A percentile compares a stretch with the other conserved stretches of the same genome.
phyloP scores from a whole-genome alignment of 1,140 invertebrate genomes.

The Dinothrombium tinctorium region DNA sequence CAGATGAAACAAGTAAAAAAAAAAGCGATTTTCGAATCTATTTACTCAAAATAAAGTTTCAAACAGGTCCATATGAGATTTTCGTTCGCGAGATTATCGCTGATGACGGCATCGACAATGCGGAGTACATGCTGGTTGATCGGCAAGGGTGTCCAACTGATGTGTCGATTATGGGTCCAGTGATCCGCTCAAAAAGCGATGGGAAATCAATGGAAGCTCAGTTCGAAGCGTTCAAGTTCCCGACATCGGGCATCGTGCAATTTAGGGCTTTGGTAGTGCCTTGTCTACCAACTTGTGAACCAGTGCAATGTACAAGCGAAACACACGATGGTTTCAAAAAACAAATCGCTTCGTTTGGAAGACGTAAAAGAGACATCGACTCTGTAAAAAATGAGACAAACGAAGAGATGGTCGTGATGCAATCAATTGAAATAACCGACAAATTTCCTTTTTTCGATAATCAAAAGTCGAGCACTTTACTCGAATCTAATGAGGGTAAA shows the following conservation, averaged over 20 bases:
- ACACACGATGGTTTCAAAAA: neutral
- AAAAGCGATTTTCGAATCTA: neutral
- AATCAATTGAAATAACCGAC: constrained; percentile 1
- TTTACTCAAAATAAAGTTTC: neutral
- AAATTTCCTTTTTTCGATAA: neutral
- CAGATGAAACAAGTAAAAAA: constrained; percentile 29
- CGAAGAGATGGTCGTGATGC: neutral
- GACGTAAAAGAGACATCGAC: neutral
- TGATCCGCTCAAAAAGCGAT: constrained; percentile 20
- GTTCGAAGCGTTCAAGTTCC: constrained; percentile 87
- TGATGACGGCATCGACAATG: constrained; percentile 72
- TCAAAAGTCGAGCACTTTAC: neutral
- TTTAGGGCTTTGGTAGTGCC: constrained; percentile 74
- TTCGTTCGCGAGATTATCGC: constrained; percentile 76
- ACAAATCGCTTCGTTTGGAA: constrained; percentile 1
- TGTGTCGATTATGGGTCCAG: constrained; percentile 67
- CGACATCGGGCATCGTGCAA: constrained; percentile 75
- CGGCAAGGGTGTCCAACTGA: constrained; percentile 57
- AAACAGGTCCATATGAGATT: constrained; percentile 61
- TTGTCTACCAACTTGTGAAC: constrained; percentile 69
- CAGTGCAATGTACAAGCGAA: constrained; percentile 22
- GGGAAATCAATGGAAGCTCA: constrained; percentile 56
- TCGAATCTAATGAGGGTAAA: neutral
- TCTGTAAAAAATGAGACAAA: neutral
- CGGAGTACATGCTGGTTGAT: constrained; percentile 57